Percentiles rank a stretch among this genome's conserved stretches.
phyloP scores from a whole-genome alignment of 2,888 invertebrate species.

The Cancer borealis region DNA sequence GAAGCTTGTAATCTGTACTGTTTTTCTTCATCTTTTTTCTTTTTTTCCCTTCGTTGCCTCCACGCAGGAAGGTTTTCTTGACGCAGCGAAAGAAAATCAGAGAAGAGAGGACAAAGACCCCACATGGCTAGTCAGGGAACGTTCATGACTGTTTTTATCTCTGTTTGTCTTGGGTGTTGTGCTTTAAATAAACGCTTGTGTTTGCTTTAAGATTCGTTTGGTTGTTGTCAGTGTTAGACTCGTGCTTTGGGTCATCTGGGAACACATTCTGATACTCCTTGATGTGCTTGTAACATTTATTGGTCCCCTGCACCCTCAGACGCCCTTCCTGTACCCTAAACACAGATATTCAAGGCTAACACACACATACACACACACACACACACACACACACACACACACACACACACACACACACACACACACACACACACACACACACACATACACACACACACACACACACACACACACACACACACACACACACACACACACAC shows the following conservation, averaged over 20 bases:
- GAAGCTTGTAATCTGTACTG: not conserved
- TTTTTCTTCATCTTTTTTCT: not conserved
- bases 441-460: not conserved
- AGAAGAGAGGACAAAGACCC: constrained; percentile 10
- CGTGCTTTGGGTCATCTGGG: not conserved
- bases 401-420: not conserved
- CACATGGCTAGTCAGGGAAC: not conserved
- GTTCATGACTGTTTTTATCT: not conserved
- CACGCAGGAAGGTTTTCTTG: constrained; percentile 13
- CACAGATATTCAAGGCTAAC: too few species aligned
- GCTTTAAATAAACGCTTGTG: not conserved
- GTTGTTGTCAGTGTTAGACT: not conserved
- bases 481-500: too few species aligned
- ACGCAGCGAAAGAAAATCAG: not conserved
- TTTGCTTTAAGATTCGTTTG: not conserved
- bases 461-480: too few species aligned
- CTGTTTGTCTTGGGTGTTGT: constrained; percentile 5
- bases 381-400: not conserved
- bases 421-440: not conserved
- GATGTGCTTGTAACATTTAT: not conserved
- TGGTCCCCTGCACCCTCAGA: not conserved
- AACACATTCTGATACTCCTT: too few species aligned
- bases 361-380: too few species aligned
- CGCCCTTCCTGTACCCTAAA: not conserved
- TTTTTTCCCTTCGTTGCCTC: not conserved